phyloP scores from a whole-genome alignment of 2,797 vertebrate genomes.

The Gallinago stenura region DNA sequence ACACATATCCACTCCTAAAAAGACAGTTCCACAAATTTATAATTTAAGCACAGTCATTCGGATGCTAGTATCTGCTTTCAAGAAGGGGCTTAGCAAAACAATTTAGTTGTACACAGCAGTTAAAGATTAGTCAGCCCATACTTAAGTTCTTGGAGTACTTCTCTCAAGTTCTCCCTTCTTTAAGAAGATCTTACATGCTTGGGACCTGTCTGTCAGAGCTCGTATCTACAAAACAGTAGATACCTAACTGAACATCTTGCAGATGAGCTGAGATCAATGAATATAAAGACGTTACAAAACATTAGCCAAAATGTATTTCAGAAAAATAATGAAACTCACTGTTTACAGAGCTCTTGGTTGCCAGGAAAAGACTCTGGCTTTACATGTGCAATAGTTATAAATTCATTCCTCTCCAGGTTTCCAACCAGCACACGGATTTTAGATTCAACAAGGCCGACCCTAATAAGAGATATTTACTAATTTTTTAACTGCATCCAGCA shows the following conservation, averaged over 20 bases:
- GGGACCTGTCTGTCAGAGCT: not conserved
- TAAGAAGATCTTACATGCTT: not conserved
- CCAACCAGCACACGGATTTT: slow-evolving; percentile 98
- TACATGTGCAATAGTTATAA: slow-evolving; percentile 95
- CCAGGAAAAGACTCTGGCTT: slow-evolving; percentile 96
- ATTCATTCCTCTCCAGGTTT: slow-evolving; percentile 95
- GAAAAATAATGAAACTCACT: slow-evolving; percentile 75
- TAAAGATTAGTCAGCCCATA: not conserved
- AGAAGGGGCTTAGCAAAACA: not conserved
- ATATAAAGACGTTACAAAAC: not conserved
- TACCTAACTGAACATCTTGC: not conserved
- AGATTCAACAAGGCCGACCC: slow-evolving; percentile 97
- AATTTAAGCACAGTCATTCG: not conserved
- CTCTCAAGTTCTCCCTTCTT: not conserved
- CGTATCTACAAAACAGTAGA: not conserved
- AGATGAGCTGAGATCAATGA: not conserved
- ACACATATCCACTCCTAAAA: slow-evolving; percentile 88
- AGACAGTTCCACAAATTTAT: not conserved
- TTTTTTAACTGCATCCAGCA: not conserved
- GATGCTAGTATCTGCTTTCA: not conserved
- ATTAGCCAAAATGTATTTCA: not conserved
- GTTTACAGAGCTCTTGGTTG: slow-evolving; percentile 85
- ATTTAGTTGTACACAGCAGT: not conserved
- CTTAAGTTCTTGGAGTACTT: not conserved
- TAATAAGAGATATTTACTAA: slow-evolving; percentile 58